Base-by-base conservation (phyloP, 2,888 invertebrate species). In the Dichetophora obliterata region DNA sequence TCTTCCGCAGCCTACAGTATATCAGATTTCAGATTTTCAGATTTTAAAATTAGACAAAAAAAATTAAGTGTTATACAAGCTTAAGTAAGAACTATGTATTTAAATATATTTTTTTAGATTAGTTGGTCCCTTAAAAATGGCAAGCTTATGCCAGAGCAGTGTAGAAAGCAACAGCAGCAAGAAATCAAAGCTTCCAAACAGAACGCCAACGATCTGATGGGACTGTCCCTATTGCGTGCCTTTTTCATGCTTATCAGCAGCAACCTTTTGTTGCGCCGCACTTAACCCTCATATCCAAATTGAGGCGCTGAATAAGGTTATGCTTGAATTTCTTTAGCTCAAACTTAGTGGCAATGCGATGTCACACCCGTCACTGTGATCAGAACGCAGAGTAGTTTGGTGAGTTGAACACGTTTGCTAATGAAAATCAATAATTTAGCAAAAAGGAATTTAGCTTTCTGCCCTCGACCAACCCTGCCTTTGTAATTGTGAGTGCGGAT, bases 401-500 rank as follows among this genome's bases (percentile, higher is more conserved):
- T 31, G 65, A 65, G 65, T 31, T 54, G 54, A 54, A 54, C 54
- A 59, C 19, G 37, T 66, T 66, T 22, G 19, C 37, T 66, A 66
- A 66, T 37, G 66, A 66, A 66, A 34, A 66, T 66, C 66, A 66
- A 66, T 66, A 66, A 66, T 43, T 66, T 37, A 43, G 37, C 66
- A 22, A 19, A 34, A 66, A 66, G 66, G 66, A 66, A 37, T 66
- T 19, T 22, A 43, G 43, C 22, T 37, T 34, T 27, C 43, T 14
- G 43, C 43, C 43, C 43, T 43, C 43, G 11, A 11, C 43, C 43
- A 43, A 3, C 11, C 14, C 43, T 3, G 14, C 43, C 43, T 43
- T 43, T 6, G 43, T 3, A 43, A 1, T 43, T 43, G 14, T 11
- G 43, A 11, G 43, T 43, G 43, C 43, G 43, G 43, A 43, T 43